Evolutionary conservation across 2,888 invertebrate genomes (phyloP).

Genomic region (Thereva nobilitata): DNA sequence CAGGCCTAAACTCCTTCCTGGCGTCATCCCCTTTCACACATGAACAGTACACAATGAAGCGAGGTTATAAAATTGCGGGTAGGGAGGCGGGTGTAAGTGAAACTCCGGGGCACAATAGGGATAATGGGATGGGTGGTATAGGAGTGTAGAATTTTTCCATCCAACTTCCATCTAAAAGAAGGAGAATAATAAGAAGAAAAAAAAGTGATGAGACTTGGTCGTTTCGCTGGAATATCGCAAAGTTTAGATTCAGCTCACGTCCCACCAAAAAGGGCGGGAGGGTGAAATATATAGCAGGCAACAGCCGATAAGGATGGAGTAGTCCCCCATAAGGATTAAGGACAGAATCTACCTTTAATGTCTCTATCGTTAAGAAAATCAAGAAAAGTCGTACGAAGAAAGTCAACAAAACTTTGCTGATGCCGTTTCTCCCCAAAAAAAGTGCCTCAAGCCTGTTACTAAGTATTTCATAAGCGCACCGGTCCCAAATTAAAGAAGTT

Average conservation of each 20-base stretch:
- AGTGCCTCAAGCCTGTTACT: background rate
- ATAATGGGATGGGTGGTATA: background rate
- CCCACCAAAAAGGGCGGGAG: background rate
- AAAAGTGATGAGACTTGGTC: slow-evolving; percentile 16
- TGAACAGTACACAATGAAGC: background rate
- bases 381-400: slow-evolving; percentile 18
- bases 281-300: slow-evolving; percentile 10
- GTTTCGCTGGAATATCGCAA: slow-evolving; percentile 8
- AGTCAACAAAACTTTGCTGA: slow-evolving; percentile 22
- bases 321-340: slow-evolving; percentile 10
- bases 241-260: slow-evolving; percentile 16
- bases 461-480: background rate
- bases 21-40: slow-evolving; percentile 11
- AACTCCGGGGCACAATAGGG: slow-evolving; percentile 21
- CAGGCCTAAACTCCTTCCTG: slow-evolving; percentile 15
- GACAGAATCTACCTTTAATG: slow-evolving; percentile 36
- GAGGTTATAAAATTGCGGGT: slow-evolving; percentile 14
- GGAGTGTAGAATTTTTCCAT: background rate
- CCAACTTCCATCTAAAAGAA: background rate
- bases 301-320: slow-evolving; percentile 2
- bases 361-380: slow-evolving; percentile 33
- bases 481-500: slow-evolving; percentile 16
- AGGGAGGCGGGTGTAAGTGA: background rate
- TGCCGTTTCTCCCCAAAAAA: slow-evolving; percentile 8
- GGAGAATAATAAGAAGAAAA: background rate